phyloP scores from a whole-genome alignment of 2,888 invertebrate genomes.

The Plusia festucae region DNA sequence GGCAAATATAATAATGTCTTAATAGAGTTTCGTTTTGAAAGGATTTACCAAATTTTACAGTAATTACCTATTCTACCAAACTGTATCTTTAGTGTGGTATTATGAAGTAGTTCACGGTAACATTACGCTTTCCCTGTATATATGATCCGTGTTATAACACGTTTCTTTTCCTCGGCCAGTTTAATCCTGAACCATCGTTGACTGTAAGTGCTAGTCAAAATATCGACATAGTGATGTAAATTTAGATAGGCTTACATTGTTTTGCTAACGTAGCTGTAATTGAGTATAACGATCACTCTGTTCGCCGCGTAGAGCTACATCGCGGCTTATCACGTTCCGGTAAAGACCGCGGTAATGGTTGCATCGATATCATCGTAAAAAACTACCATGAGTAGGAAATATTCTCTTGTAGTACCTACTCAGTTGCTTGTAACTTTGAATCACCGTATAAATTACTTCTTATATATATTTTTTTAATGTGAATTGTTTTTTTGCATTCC shows the following conservation, averaged over 20 bases:
- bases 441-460: too few species aligned
- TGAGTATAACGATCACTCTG: constrained; percentile 40
- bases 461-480: too few species aligned
- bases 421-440: too few species aligned
- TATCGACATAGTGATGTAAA: constrained; percentile 76
- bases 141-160: constrained; percentile 14
- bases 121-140: constrained; percentile 21
- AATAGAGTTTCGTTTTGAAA: background rate
- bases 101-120: constrained; percentile 30
- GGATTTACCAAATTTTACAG: background rate
- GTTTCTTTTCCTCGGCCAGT: constrained; percentile 43
- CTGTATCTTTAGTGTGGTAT: constrained; percentile 16
- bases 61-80: constrained; percentile 19
- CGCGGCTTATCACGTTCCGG: constrained; percentile 23
- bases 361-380: constrained; percentile 37
- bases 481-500: too few species aligned
- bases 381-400: background rate
- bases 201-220: constrained; percentile 80
- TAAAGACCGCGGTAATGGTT: constrained; percentile 32
- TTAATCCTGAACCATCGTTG: constrained; percentile 66
- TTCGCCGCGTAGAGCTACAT: constrained; percentile 36
- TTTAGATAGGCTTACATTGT: constrained; percentile 75
- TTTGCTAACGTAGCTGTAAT: constrained; percentile 67
- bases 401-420: background rate
- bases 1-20: constrained; percentile 9